Conservation (phyloP, 92 coral and sea anemone genomes). For the Zoanthus solanderi region DNA sequence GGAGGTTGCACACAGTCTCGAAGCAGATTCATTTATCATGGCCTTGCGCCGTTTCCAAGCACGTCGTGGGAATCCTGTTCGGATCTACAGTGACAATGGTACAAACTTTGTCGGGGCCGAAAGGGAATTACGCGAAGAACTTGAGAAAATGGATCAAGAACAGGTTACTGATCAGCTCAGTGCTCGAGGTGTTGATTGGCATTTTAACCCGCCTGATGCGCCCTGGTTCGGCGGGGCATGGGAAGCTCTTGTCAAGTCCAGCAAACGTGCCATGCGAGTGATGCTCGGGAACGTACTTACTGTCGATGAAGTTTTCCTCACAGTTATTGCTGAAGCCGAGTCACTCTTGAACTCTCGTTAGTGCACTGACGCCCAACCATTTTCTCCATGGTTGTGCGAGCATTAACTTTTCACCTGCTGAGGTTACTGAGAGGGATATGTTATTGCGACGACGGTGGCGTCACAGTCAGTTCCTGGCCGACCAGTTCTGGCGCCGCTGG, state of each 20-base stretch:
- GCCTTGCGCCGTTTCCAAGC: conserved; percentile 59
- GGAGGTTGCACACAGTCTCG: conserved; percentile 27
- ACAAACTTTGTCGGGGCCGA: too few species aligned
- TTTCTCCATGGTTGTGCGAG: conserved; percentile 35
- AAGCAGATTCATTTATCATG: conserved; percentile 63
- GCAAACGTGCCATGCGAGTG: conserved; percentile 42
- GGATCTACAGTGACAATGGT: too few species aligned
- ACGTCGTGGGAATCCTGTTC: too few species aligned
- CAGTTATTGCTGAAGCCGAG: conserved; percentile 55
- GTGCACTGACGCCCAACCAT: conserved; percentile 5
- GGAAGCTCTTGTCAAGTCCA: conserved; percentile 58
- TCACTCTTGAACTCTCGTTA: too few species aligned
- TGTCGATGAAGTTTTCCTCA: conserved; percentile 49
- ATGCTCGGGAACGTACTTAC: conserved; percentile 55
- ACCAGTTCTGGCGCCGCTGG: conserved; percentile 58
- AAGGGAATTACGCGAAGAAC: conserved; percentile 42
- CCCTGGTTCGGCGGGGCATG: conserved; percentile 67
- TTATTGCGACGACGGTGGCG: conserved; percentile 46
- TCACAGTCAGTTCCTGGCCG: conserved; percentile 56
- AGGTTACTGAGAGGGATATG: conserved; percentile 51
- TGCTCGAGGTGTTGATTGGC: conserved; percentile 47
- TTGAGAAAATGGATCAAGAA: neutral
- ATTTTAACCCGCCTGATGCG: conserved; percentile 63
- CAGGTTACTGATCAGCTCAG: conserved; percentile 24
- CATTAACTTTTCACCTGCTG: conserved; percentile 28